These are phyloP conservation scores for Idaea dimidiata DNA, from an alignment of 2,888 invertebrate species.

Conservation along the genomic window DNA sequence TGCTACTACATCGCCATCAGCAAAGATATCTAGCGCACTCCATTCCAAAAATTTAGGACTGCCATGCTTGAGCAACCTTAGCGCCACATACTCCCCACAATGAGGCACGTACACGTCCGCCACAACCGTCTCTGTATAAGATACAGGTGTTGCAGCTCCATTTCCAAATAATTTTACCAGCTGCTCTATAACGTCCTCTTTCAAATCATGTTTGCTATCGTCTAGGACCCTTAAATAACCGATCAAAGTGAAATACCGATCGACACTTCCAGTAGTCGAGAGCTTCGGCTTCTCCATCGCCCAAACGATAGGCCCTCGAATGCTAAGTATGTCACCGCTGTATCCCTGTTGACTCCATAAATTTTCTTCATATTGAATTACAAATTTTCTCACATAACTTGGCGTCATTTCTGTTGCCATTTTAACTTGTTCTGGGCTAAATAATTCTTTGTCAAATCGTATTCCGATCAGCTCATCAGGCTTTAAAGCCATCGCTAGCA, in stretches of 20 bases:
- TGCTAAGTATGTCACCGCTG: slow-evolving; percentile 70
- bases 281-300: slow-evolving; percentile 63
- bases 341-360: slow-evolving; percentile 65
- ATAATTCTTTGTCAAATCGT: slow-evolving; percentile 51
- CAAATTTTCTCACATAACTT: slow-evolving; percentile 57
- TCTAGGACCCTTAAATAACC: slow-evolving; percentile 56
- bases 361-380: slow-evolving; percentile 57
- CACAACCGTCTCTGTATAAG: slow-evolving; percentile 56
- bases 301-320: slow-evolving; percentile 72
- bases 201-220: slow-evolving; percentile 32
- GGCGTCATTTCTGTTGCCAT: slow-evolving; percentile 44
- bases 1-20: slow-evolving; percentile 65
- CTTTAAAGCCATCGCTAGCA: slow-evolving; percentile 66
- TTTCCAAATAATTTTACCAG: slow-evolving; percentile 61
- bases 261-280: slow-evolving; percentile 50
- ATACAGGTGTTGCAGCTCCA: slow-evolving; percentile 51
- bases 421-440: slow-evolving; percentile 41
- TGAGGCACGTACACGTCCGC: slow-evolving; percentile 61
- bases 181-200: slow-evolving; percentile 56
- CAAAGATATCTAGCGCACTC: slow-evolving; percentile 69
- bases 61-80: slow-evolving; percentile 38
- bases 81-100: slow-evolving; percentile 64
- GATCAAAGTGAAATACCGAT: slow-evolving; percentile 48
- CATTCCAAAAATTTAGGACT: slow-evolving; percentile 54
- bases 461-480: slow-evolving; percentile 65